Base-by-base conservation (phyloP, 2,888 invertebrate genomes). In the Dynastes hyllus region DNA sequence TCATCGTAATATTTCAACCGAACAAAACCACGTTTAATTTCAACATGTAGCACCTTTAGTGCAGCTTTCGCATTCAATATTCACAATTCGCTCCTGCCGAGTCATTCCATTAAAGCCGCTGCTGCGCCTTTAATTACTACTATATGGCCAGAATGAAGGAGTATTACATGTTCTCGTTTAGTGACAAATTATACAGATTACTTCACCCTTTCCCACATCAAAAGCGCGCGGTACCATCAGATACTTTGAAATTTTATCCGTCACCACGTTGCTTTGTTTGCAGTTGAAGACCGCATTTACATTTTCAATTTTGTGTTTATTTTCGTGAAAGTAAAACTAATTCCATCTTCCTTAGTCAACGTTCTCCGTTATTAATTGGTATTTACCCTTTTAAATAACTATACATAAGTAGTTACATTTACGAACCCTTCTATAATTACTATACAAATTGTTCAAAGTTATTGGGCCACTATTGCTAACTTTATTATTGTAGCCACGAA, bases 171-270 rank as follows among this genome's bases (percentile, higher is more conserved):
- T 37, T 58, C 16, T 32, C 16, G 45, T 37, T 55, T 55, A 55
- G 58, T 40, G 55, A 73, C 71, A 71, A 55, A 71, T 71, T 71
- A 71, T 55, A 73, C 58, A 73, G 51, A 73, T 58, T 58, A 71
- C 22, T 67, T 67, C 45, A 50, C 5, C 8, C 50, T 27, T 50
- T 22, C 1, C n/a, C 6, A 22, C 50, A 67, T 67, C 45, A 45
- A 67, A 67, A 29, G 2, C n/a, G 27, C 8, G 13, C 63, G 29
- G 11, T 11, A 9, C 6, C 32, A 11, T 63, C 5, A 29, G 1
- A 29, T 63, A 32, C 63, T 63, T 63, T n/a, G 63, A 63, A 29
- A 63, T 63, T 29, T 63, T 63, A 63, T 32, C 32, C 11, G 32
- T n/a, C 9, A 9, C 11, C 27, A 32, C 8, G 29, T 3, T 6